Base-by-base conservation (phyloP, 1,140 invertebrate species). In the Drosophila pectinifera region DNA sequence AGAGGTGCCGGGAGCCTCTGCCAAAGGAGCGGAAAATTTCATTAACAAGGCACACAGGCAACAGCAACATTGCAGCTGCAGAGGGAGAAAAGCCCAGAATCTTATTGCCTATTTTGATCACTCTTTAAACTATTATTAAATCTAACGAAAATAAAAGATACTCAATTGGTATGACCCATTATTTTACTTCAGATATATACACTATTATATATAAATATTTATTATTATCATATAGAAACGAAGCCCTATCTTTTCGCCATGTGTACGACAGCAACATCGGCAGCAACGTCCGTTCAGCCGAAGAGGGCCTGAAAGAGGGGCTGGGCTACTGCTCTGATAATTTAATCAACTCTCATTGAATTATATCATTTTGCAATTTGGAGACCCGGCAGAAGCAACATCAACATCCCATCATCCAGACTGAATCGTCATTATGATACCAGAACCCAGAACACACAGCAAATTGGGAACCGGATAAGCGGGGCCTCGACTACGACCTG, bases 351-450 rank as follows among this genome's bases (percentile, higher is more conserved):
- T 86, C 83, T 86, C 83, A 86, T 86, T 86, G 83, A 86, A 86
- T 86, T 86, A 86, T 86, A 86, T 86, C 83, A 86, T 86, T 86
- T 86, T 88, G 83, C 83, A 86, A 86, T 86, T 86, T 88, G 79
- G 58, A 72, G 48, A 53, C 48, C 28, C 49, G 28, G 49, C 49
- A 41, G 26, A 26, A 16, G 41, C 67, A 69, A 28, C 64, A 69
- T 43, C 73, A 57, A 41, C 49, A 38, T 55, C 38, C 55, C 56
- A 57, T 59, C 56, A 61, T 39, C 45, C 77, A 80, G 36, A 59
- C 78, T 51, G 83, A 88, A 72, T 85, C 78, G 77, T 85, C 77
- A 88, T 86, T 86, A 88, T 79, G 83, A 86, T 86, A 70, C 79
- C 70, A 38, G 51, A 51, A 51, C 49, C 79, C 70, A 38, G 51